These are phyloP conservation scores for Scaptomyza caliginosa DNA, from an alignment of 2,888 invertebrate species.

Conservation along the genomic window DNA sequence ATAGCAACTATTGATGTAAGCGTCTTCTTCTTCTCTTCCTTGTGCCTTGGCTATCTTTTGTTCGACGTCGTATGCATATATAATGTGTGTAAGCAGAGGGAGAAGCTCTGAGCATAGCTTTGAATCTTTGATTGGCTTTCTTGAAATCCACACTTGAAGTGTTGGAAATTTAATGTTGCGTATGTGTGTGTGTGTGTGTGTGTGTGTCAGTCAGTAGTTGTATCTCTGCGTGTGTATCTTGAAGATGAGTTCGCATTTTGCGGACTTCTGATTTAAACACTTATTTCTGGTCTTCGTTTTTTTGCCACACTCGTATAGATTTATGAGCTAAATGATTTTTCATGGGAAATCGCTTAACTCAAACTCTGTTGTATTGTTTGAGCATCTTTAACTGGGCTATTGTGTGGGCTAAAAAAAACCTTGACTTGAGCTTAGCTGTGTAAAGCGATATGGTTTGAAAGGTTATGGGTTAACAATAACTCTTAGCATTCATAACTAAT, in stretches of 20 bases:
- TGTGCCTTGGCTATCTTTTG: conserved; percentile 33
- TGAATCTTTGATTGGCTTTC: conserved; percentile 57
- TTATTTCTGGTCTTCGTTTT: conserved; percentile 15
- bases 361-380: conserved; percentile 31
- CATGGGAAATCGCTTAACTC: conserved; percentile 56
- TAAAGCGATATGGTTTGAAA: conserved; percentile 36
- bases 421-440: conserved; percentile 20
- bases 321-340: conserved; percentile 56
- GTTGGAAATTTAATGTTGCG: conserved; percentile 55
- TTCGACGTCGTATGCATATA: conserved; percentile 46
- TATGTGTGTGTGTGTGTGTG: conserved; percentile 16
- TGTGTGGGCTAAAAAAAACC: conserved; percentile 32
- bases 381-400: conserved; percentile 7
- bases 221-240: background rate
- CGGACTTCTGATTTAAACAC: conserved; percentile 45
- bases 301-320: conserved; percentile 40
- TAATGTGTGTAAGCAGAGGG: conserved; percentile 28
- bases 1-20: conserved; percentile 53
- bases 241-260: conserved; percentile 23
- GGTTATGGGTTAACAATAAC: conserved; percentile 15
- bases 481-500: conserved; percentile 13
- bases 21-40: conserved; percentile 11
- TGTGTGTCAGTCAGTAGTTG: conserved; percentile 6
- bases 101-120: background rate
- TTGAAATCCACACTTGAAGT: conserved; percentile 65